phyloP scores from a whole-genome alignment of 1,140 invertebrate genomes.

The Lamellibrachia luymesi region DNA sequence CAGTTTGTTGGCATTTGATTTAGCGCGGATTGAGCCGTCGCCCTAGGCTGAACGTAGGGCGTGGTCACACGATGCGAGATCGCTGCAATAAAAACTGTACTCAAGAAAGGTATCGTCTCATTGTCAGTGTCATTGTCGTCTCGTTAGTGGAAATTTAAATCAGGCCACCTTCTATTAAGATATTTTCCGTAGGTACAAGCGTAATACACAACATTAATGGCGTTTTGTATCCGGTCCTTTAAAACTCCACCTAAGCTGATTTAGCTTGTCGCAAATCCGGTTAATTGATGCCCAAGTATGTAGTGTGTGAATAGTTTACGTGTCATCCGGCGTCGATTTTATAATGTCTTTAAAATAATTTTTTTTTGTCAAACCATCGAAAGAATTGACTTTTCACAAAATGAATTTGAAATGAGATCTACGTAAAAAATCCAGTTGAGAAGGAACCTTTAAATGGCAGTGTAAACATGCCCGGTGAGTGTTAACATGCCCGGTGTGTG shows the following conservation, averaged over 20 bases:
- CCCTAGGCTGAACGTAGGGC: not conserved
- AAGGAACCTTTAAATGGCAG: too few relatives aligned
- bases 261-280: not conserved
- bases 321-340: too few relatives aligned
- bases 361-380: too few relatives aligned
- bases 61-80: not conserved
- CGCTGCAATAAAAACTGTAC: not conserved
- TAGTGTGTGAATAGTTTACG: too few relatives aligned
- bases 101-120: not conserved
- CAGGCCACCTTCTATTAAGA: not conserved
- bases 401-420: too few relatives aligned
- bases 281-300: not conserved
- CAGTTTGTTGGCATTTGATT: slow-evolving; percentile 1
- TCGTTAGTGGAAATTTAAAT: not conserved
- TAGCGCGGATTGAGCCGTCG: not conserved
- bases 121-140: not conserved
- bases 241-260: not conserved
- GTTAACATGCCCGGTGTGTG: too few relatives aligned
- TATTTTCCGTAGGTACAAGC: not conserved
- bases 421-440: too few relatives aligned
- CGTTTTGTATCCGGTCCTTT: not conserved
- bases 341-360: too few relatives aligned
- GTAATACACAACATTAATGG: not conserved
- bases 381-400: too few relatives aligned
- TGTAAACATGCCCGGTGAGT: too few relatives aligned